phyloP scores from a whole-genome alignment of 2,888 invertebrate species.

The Drosophila fungiperda region DNA sequence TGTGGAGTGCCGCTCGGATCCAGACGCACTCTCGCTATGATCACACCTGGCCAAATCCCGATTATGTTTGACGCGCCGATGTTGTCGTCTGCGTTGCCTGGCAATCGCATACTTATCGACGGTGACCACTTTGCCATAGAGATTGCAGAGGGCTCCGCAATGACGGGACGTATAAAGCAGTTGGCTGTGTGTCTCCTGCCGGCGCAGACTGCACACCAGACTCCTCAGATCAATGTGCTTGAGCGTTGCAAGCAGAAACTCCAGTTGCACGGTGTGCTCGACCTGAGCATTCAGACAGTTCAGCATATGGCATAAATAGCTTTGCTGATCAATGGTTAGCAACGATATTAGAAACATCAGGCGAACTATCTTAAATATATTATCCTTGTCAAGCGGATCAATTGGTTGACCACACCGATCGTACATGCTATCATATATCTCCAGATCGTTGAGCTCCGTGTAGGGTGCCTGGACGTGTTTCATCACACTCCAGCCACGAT shows the following conservation, averaged over 20 bases:
- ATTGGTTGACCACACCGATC: constrained; percentile 66
- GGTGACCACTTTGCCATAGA: constrained; percentile 41
- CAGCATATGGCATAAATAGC: constrained; percentile 45
- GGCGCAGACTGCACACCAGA: constrained; percentile 50
- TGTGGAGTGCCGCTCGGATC: not conserved
- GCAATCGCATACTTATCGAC: constrained; percentile 37
- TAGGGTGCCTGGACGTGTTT: constrained; percentile 56
- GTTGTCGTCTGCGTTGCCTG: not conserved
- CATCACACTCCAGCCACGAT: constrained; percentile 65
- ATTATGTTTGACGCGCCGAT: not conserved
- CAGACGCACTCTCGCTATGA: not conserved
- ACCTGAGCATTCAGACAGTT: constrained; percentile 42
- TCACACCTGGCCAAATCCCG: not conserved
- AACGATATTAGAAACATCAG: constrained; percentile 50
- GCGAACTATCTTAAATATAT: constrained; percentile 52
- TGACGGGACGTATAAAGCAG: constrained; percentile 25
- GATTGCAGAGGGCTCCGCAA: constrained; percentile 42
- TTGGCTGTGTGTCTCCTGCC: constrained; percentile 29
- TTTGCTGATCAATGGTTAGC: constrained; percentile 43
- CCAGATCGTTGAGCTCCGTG: constrained; percentile 59
- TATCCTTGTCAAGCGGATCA: constrained; percentile 53
- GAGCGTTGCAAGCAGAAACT: constrained; percentile 34
- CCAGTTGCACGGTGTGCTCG: constrained; percentile 38
- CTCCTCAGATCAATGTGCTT: constrained; percentile 24
- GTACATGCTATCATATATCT: constrained; percentile 70